A percentile compares a stretch with the other conserved stretches of the same genome.
These are phyloP conservation scores for Serrognathus titanus DNA, from an alignment of 2,888 invertebrate genomes.

Conservation along the genomic window DNA sequence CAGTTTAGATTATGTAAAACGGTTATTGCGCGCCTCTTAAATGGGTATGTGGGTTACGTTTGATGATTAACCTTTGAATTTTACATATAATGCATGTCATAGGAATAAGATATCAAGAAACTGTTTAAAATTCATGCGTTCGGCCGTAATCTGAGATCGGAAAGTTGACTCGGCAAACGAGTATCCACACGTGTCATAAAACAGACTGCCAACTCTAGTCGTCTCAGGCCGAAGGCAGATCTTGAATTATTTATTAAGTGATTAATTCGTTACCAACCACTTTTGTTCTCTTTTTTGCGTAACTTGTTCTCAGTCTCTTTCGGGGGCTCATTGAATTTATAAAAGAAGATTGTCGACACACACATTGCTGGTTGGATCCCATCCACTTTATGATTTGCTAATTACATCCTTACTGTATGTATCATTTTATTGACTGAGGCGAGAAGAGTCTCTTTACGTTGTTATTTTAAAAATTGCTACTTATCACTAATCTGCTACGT, in stretches of 20 bases:
- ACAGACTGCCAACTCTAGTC: conserved; percentile 17
- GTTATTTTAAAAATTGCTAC: no score
- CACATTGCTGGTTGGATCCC: no score
- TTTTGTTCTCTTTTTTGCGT: conserved; percentile 5
- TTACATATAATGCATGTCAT: conserved; percentile 29
- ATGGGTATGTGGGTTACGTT: no score
- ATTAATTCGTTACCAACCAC: conserved; percentile 31
- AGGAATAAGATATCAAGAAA: conserved; percentile 34
- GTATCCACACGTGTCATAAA: conserved; percentile 23
- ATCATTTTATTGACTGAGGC: no score
- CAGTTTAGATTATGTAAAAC: no score
- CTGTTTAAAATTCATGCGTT: conserved; percentile 34
- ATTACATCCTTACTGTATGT: no score
- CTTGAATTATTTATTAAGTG: conserved; percentile 37
- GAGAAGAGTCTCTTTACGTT: no score
- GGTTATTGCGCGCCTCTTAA: no score
- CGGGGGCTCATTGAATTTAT: background rate
- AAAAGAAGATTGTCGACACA: background rate
- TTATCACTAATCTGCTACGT: no score
- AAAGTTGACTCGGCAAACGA: conserved; percentile 22
- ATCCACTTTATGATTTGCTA: no score
- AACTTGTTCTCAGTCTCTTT: background rate
- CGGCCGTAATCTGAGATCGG: conserved; percentile 28
- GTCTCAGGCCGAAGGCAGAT: conserved; percentile 11
- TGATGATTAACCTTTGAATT: conserved; percentile 4